Evolutionary conservation across 2,888 invertebrate genomes (phyloP), one percentile per base, ranked within the genome.

Genomic region (Dolichomitus sp.): DNA sequence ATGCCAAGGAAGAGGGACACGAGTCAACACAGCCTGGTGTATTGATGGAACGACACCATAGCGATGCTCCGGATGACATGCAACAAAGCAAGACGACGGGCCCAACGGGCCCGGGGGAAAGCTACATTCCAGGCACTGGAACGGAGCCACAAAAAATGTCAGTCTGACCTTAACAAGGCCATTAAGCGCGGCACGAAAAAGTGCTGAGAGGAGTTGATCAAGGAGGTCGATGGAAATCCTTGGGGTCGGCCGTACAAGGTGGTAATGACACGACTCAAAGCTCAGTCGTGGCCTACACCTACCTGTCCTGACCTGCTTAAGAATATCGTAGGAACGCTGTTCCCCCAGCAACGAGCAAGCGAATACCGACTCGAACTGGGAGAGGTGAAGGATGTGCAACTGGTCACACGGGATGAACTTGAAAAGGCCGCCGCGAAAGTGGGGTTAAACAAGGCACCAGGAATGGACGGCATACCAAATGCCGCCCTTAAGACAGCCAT

Each of bases 221-320:
- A 77, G 11, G 81, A 86, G 37, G 81, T 89, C 11, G 81, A 86
- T 19, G 61, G 66, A 9, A 86, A 89, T 66, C 84, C 19, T 72
- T 88, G 87, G 86, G 88, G 87, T 23, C 76, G 80, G 54, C 84
- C 84, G 12, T 80, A 45, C 12, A 45, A 45, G 45, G 45, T 45
- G 5, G 45, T 45, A 5, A 45, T 45, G 45, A 45, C 45, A 4
- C 12, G 45, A 4, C 45, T 45, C 2, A 45, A 45, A 5, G 14
- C 14, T 5, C 45, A 45, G 45, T n/a, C 45, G 14, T 45, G 1
- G 52, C 27, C 59, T 17, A 30, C 33, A 27, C 54, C 77, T 0
- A 72, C 77, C 0, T 81, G 77, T 33, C 81, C 70, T 0, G 19
- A 81, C 5, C 54, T 42, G 4, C 52, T 81, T 1, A 12, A n/a